These are phyloP conservation scores for Leptopilina boulardi DNA, from an alignment of 1,140 invertebrate species.

Conservation along the genomic window DNA sequence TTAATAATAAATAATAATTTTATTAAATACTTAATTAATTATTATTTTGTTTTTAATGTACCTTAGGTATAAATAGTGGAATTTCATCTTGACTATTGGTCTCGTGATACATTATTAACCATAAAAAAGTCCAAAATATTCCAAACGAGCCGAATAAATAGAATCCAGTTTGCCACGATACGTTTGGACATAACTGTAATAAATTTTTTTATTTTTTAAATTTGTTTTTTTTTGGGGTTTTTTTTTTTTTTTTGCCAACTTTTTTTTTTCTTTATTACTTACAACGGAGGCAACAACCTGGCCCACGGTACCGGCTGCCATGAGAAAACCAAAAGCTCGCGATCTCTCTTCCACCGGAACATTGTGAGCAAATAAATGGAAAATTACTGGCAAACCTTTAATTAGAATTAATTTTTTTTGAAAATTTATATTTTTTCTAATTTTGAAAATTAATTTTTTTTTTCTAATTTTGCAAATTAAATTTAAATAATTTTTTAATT, in stretches of 20 bases:
- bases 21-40: too few species aligned
- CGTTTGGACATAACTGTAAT: conserved; percentile 79
- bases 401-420: too few species aligned
- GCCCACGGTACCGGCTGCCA: conserved; percentile 85
- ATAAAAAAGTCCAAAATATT: conserved; percentile 83
- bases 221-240: too few species aligned
- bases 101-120: conserved; percentile 81
- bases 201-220: neutral
- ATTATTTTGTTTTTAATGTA: too few species aligned
- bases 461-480: too few species aligned
- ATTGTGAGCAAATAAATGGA: conserved; percentile 86
- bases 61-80: conserved; percentile 82
- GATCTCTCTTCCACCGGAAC: conserved; percentile 86
- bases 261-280: conserved; percentile 58
- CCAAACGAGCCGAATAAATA: conserved; percentile 85
- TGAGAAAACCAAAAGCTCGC: conserved; percentile 85
- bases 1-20: too few species aligned
- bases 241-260: neutral
- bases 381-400: conserved; percentile 86
- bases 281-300: conserved; percentile 87
- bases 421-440: too few species aligned
- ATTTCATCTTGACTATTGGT: conserved; percentile 80
- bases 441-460: too few species aligned
- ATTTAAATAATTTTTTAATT: too few species aligned
- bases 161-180: conserved; percentile 84